Percentiles rank a stretch among this genome's conserved stretches.
These are phyloP conservation scores for Trachymyrmex cornetzi DNA, from an alignment of 1,140 invertebrate species.

Conservation along the genomic window DNA sequence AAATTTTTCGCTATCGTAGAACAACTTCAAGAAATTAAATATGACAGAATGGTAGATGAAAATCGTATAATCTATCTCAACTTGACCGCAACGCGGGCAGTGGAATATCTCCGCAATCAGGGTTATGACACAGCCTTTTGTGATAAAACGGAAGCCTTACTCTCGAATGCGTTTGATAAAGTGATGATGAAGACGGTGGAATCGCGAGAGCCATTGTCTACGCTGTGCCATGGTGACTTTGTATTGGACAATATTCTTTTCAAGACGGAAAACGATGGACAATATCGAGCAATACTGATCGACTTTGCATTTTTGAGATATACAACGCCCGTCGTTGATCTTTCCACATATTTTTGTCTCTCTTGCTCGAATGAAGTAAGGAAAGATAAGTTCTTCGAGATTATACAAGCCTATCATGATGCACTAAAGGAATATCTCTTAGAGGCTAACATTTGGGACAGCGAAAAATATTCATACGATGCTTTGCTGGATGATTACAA, in stretches of 20 bases:
- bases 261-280: slow-evolving; percentile 53
- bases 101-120: slow-evolving; percentile 55
- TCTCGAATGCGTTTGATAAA: slow-evolving; percentile 46
- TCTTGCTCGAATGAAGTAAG: slow-evolving; percentile 71
- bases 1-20: slow-evolving; percentile 77
- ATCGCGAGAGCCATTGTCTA: slow-evolving; percentile 77
- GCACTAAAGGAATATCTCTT: slow-evolving; percentile 64
- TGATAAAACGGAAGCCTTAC: slow-evolving; percentile 63
- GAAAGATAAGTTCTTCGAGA: slow-evolving; percentile 69
- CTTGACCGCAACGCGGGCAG: neutral
- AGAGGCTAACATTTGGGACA: slow-evolving; percentile 59
- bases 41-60: neutral
- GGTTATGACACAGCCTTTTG: slow-evolving; percentile 69
- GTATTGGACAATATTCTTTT: slow-evolving; percentile 83
- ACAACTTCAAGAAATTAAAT: slow-evolving; percentile 64
- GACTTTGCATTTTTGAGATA: slow-evolving; percentile 83
- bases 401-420: slow-evolving; percentile 81
- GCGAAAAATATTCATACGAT: slow-evolving; percentile 74
- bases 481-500: slow-evolving; percentile 80
- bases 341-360: slow-evolving; percentile 84
- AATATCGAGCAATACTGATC: slow-evolving; percentile 79
- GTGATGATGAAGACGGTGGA: slow-evolving; percentile 47
- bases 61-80: neutral
- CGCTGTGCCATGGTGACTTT: slow-evolving; percentile 84
- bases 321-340: slow-evolving; percentile 82